Evolutionary conservation across 2,888 invertebrate genomes (phyloP).

Genomic region (Thalpophila matura): DNA sequence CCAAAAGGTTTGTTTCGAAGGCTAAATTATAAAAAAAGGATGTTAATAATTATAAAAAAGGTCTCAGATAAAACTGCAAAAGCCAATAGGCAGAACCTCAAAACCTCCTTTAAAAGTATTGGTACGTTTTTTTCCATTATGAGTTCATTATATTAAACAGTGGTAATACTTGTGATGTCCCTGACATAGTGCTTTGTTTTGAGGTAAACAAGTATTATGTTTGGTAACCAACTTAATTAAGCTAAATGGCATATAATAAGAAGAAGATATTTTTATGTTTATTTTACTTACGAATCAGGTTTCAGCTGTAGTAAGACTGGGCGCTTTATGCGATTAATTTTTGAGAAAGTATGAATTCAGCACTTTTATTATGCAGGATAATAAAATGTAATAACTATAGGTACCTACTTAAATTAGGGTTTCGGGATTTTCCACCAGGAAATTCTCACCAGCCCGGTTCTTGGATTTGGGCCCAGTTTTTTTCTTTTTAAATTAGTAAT

Average conservation of each 20-base stretch:
- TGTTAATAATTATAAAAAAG: too few species aligned
- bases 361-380: too few species aligned
- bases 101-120: constrained; percentile 46
- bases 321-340: background rate
- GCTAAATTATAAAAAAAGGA: too few species aligned
- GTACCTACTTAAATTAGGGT: too few species aligned
- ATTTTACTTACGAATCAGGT: constrained; percentile 10
- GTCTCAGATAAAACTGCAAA: too few species aligned
- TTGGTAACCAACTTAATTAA: constrained; percentile 35
- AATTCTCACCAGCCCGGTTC: too few species aligned
- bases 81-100: background rate
- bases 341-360: too few species aligned
- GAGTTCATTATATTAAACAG: constrained; percentile 7
- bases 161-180: constrained; percentile 24
- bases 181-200: constrained; percentile 43
- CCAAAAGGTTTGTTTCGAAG: too few species aligned
- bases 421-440: too few species aligned
- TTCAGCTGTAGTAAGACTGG: background rate
- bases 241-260: constrained; percentile 19
- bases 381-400: too few species aligned
- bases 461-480: too few species aligned
- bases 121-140: background rate
- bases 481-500: too few species aligned
- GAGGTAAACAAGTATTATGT: constrained; percentile 37
- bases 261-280: constrained; percentile 39